phyloP scores from a whole-genome alignment of 2,113 vertebrate species.

The Maccullochella peelii region DNA sequence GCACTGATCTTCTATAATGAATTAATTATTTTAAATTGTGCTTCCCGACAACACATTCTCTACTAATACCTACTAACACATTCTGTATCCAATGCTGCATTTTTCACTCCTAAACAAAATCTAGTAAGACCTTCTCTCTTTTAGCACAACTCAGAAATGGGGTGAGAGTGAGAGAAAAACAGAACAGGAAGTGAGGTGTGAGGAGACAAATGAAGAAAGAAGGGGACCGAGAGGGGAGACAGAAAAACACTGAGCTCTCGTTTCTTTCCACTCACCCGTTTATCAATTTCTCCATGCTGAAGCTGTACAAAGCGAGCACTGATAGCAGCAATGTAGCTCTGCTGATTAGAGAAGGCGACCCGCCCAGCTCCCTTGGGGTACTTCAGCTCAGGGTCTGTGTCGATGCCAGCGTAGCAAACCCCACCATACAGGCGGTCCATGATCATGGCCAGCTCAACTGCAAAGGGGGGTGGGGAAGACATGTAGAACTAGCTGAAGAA shows the following conservation, averaged over 20 bases:
- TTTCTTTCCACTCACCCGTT: conserved; percentile 91
- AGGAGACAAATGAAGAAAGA: conserved; percentile 31
- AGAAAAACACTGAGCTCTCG: conserved; percentile 40
- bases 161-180: conserved; percentile 12
- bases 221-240: conserved; percentile 19
- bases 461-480: background rate
- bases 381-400: conserved; percentile 98
- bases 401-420: conserved; percentile 98
- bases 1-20: background rate
- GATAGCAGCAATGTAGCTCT: conserved; percentile 99
- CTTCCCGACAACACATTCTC: background rate
- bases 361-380: conserved; percentile 99
- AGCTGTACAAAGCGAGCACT: conserved; percentile 99
- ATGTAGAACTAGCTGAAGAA: background rate
- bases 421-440: conserved; percentile 99
- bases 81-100: background rate
- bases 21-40: background rate
- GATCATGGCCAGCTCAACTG: conserved; percentile 99
- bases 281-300: conserved; percentile 99
- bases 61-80: background rate
- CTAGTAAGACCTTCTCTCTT: background rate
- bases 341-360: conserved; percentile 99
- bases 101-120: background rate
- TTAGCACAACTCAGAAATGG: conserved; percentile 1
- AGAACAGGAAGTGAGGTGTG: conserved; percentile 32